phyloP scores from a whole-genome alignment of 2,888 invertebrate species.

The Charanyca ferruginea region DNA sequence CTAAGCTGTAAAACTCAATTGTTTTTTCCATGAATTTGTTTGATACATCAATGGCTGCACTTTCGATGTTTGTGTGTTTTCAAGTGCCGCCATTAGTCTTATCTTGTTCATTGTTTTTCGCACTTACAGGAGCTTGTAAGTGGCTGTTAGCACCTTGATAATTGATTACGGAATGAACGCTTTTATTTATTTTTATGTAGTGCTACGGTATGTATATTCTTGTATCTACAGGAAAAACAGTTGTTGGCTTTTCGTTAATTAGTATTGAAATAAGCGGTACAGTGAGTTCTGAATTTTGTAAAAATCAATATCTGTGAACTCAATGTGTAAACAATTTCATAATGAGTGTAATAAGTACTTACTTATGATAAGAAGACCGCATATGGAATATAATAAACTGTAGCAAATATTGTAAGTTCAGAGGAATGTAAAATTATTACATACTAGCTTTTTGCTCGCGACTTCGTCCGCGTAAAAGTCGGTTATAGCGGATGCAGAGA shows the following conservation, averaged over 20 bases:
- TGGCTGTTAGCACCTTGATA: background rate
- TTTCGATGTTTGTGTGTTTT: constrained; percentile 33
- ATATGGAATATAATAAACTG: too few species aligned
- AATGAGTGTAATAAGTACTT: too few species aligned
- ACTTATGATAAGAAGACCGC: too few species aligned
- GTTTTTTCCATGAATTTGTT: constrained; percentile 31
- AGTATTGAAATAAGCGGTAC: too few species aligned
- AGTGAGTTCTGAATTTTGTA: too few species aligned
- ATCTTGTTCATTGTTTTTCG: constrained; percentile 36
- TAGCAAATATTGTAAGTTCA: too few species aligned
- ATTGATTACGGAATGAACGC: background rate
- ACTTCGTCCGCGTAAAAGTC: too few species aligned
- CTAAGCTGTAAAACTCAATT: constrained; percentile 12
- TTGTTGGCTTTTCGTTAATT: background rate
- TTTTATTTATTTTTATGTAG: background rate
- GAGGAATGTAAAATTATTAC: too few species aligned
- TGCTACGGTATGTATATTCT: background rate
- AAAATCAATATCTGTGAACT: too few species aligned
- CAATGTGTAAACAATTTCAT: too few species aligned
- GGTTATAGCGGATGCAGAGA: too few species aligned
- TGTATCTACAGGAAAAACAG: background rate
- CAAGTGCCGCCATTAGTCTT: constrained; percentile 13
- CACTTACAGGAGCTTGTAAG: constrained; percentile 20
- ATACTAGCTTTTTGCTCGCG: too few species aligned
- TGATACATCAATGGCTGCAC: constrained; percentile 39